Base-by-base conservation (phyloP, 2,113 vertebrate genomes). In the Excalfactoria chinensis region DNA sequence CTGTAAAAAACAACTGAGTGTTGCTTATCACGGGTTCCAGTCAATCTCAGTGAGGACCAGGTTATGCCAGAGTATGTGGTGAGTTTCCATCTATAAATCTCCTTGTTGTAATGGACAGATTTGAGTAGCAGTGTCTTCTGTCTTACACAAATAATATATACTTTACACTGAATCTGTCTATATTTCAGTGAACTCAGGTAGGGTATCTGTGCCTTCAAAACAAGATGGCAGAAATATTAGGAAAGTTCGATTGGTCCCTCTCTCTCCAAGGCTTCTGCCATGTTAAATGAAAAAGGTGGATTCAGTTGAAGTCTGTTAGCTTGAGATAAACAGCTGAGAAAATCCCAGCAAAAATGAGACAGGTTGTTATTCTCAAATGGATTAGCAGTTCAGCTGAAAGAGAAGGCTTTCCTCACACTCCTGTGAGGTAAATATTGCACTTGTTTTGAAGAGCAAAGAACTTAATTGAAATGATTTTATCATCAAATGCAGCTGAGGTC, bases 251-350 rank as follows among this genome's bases (percentile, higher is more conserved):
- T 69, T 25, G 1, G 6, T 72, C 56, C 43, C 53, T 66, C 74
- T 85, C 63, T 72, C 34, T 22, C 32, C 37, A 26, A 19, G 6
- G 59, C 13, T n/a, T 20, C 41, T 58, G 35, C 26, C n/a, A 7
- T 23, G 23, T 62, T 66, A 69, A 69, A 4, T 4, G 49, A 60
- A 87, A 68, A 68, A 83, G 11, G 23, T 35, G 12, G 9, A 11
- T 69, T 82, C 68, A 69, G 13, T 30, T 63, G 34, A 58, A 79
- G 25, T 71, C 67, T 32, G 43, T 91, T 86, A 71, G 19, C 73
- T 69, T 83, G 49, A 46, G 68, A 87, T 79, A 83, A 85, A 76
- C 15, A 76, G n/a, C 13, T 80, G 86, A 76, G 68, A 93, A 89
- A 95, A 85, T 58, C 79, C 68, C 79, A 53, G 86, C 41, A 68